Percentiles rank a stretch among this genome's conserved stretches.
Evolutionary conservation across 2,113 vertebrate species (phyloP).

Genomic region (Sinocyclocheilus anophthalmus): DNA sequence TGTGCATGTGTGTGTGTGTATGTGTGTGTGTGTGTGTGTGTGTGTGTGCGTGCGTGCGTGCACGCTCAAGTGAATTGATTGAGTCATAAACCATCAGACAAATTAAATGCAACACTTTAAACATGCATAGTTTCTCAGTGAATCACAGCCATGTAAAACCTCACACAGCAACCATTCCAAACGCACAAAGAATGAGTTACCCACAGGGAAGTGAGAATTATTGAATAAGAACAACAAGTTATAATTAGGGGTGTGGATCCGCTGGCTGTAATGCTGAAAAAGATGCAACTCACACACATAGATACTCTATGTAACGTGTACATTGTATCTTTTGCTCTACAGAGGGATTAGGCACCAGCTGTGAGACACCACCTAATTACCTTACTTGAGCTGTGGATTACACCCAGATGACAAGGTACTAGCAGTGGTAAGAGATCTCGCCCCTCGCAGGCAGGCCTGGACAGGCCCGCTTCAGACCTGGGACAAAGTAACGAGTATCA

Average conservation of each 20-base stretch:
- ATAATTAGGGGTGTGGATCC: slow-evolving; percentile 41
- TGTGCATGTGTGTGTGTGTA: background rate
- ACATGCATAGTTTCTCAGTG: slow-evolving; percentile 23
- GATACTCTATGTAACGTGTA: slow-evolving; percentile 29
- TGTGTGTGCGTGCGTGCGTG: background rate
- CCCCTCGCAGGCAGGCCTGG: slow-evolving; percentile 50
- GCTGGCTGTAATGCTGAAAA: slow-evolving; percentile 20
- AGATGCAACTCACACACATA: slow-evolving; percentile 27
- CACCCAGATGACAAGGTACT: slow-evolving; percentile 34
- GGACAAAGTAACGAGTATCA: slow-evolving; percentile 32
- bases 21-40: too few relatives aligned
- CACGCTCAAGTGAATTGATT: background rate
- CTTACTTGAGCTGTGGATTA: slow-evolving; percentile 39
- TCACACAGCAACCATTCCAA: slow-evolving; percentile 23
- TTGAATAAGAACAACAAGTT: slow-evolving; percentile 53
- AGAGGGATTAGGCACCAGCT: slow-evolving; percentile 51
- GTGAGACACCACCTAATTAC: slow-evolving; percentile 57
- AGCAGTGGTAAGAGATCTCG: slow-evolving; percentile 11
- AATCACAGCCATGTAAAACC: slow-evolving; percentile 17
- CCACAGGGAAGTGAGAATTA: slow-evolving; percentile 44
- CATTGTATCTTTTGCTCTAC: background rate
- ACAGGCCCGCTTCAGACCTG: slow-evolving; percentile 43
- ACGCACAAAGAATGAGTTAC: slow-evolving; percentile 1
- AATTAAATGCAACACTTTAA: slow-evolving; percentile 22
- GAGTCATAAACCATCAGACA: background rate